Evolutionary conservation across 2,113 vertebrate species (phyloP).

Genomic region (Phalacrocorax brasilianus): DNA sequence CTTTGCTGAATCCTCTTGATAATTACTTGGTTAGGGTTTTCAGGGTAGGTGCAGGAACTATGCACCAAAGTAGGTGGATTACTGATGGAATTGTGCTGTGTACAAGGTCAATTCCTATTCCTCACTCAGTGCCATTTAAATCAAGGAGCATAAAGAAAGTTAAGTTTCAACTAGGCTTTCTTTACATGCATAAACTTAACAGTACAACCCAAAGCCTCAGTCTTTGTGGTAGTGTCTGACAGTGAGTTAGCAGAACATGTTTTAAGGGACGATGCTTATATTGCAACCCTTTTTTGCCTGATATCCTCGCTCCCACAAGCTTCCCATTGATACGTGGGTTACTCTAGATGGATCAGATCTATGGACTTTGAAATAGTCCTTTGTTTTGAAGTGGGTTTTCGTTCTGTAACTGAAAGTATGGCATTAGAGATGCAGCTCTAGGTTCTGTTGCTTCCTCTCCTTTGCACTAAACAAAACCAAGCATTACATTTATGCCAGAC

Average conservation of each 20-base stretch:
- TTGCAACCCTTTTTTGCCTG: not conserved
- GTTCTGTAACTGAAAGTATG: not conserved
- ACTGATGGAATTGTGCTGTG: not conserved
- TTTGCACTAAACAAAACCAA: conserved; percentile 27
- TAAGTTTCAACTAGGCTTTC: not conserved
- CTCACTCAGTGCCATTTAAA: not conserved
- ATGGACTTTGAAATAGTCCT: not conserved
- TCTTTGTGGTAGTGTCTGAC: not conserved
- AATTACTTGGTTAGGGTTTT: not conserved
- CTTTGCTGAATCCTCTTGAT: not conserved
- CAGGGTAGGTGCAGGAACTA: not conserved
- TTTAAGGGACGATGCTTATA: not conserved
- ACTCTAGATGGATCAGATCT: not conserved
- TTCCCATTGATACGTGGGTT: not conserved
- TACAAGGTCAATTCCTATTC: not conserved
- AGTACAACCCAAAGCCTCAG: not conserved
- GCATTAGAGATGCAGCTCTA: not conserved
- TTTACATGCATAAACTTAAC: not conserved
- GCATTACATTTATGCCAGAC: conserved; percentile 21
- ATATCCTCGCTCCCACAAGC: not conserved
- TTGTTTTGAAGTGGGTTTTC: not conserved
- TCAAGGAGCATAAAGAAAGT: not conserved
- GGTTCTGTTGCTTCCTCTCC: not conserved
- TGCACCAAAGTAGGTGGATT: not conserved
- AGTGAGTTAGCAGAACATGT: not conserved